Conservation (phyloP, 2,888 invertebrate species). For the Corbicula japonica region DNA sequence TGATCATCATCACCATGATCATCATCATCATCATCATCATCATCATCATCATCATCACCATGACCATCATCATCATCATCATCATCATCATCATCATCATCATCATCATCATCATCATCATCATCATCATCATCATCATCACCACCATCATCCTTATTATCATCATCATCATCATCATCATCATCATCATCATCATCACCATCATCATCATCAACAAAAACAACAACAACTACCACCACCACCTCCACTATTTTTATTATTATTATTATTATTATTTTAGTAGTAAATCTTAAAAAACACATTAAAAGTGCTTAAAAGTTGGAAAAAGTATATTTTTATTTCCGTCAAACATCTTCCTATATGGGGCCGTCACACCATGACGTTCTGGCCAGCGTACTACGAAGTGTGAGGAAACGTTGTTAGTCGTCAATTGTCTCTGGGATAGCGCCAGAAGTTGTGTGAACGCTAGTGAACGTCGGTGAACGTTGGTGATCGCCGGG, state of each 20-base stretch:
- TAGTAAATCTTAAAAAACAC: not conserved
- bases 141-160: not conserved
- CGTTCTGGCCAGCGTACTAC: no score
- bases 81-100: not conserved
- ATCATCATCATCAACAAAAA: not conserved
- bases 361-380: no score
- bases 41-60: not conserved
- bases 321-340: no score
- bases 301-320: not conserved
- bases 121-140: not conserved
- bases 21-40: not conserved
- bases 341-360: no score
- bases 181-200: not conserved
- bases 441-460: no score
- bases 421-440: no score
- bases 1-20: not conserved
- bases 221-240: not conserved
- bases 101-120: not conserved
- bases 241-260: not conserved
- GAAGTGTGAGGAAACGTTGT: no score
- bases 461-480: no score
- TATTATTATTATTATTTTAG: not conserved
- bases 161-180: conserved; percentile 4
- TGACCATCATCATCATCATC: not conserved
- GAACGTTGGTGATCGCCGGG: no score